Evolutionary conservation across 2,797 vertebrate genomes (phyloP).

Genomic region (Graptemys geographica): DNA sequence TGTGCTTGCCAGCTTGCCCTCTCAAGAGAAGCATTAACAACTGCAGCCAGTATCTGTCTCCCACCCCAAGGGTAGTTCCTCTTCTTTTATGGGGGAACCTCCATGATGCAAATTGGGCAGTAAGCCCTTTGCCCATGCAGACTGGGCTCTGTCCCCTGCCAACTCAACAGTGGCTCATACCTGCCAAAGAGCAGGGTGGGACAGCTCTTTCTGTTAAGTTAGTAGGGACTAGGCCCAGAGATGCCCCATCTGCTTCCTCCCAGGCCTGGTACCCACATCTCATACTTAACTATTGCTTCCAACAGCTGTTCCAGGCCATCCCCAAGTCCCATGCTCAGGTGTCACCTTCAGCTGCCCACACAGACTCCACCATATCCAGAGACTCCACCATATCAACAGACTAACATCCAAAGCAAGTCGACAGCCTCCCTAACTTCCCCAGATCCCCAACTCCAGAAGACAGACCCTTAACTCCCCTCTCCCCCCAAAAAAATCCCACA

Average conservation of each 20-base stretch:
- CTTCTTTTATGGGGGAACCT: not conserved
- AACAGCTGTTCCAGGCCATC: not conserved
- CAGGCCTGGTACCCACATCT: not conserved
- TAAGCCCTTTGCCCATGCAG: not conserved
- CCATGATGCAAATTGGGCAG: not conserved
- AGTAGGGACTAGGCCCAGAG: not conserved
- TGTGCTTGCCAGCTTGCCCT: not conserved
- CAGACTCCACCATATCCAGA: not conserved
- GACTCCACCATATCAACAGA: not conserved
- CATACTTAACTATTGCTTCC: not conserved
- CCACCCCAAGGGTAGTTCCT: not conserved
- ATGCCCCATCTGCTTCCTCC: not conserved
- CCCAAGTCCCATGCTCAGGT: not conserved
- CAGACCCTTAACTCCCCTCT: not conserved
- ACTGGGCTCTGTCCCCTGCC: not conserved
- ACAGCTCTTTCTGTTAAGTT: no score
- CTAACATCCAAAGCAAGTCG: not conserved
- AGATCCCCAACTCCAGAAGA: not conserved
- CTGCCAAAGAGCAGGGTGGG: not conserved
- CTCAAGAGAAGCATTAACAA: not conserved
- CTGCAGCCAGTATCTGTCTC: not conserved
- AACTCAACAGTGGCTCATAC: not conserved
- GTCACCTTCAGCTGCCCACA: not conserved
- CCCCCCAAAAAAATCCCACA: not conserved
- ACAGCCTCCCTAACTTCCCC: not conserved